Evolutionary conservation across 2,113 vertebrate species (phyloP).

Genomic region (Condylura cristata): DNA sequence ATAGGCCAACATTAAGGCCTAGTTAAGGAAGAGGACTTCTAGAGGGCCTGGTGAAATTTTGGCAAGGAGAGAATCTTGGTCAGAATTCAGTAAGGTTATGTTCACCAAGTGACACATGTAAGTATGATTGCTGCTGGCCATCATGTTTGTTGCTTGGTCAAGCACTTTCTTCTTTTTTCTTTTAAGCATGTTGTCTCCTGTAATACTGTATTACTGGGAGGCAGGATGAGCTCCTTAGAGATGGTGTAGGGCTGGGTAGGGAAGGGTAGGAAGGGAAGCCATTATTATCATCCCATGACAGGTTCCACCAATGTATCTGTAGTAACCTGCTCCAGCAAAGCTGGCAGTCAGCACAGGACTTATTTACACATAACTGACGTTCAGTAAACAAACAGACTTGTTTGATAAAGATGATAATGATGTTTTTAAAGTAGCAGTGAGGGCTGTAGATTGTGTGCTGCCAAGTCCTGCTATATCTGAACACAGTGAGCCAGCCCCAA

Average conservation of each 20-base stretch:
- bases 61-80: neutral
- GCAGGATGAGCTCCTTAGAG: neutral
- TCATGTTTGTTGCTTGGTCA: neutral
- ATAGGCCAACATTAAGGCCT: neutral
- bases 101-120: neutral
- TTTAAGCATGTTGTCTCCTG: neutral
- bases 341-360: neutral
- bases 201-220: neutral
- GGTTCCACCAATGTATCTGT: neutral
- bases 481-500: neutral
- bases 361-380: neutral
- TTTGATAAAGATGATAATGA: neutral
- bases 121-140: fast-evolving
- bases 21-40: neutral
- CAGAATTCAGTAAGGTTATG: neutral
- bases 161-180: neutral
- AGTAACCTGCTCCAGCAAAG: neutral
- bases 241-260: neutral
- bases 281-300: neutral
- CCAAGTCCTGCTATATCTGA: fast-evolving
- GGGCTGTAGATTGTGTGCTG: neutral
- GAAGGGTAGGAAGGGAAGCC: neutral
- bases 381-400: neutral
- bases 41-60: neutral
- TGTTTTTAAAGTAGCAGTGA: neutral